Conservation (phyloP, 2,888 invertebrate genomes). For the Teleogryllus oceanicus region DNA sequence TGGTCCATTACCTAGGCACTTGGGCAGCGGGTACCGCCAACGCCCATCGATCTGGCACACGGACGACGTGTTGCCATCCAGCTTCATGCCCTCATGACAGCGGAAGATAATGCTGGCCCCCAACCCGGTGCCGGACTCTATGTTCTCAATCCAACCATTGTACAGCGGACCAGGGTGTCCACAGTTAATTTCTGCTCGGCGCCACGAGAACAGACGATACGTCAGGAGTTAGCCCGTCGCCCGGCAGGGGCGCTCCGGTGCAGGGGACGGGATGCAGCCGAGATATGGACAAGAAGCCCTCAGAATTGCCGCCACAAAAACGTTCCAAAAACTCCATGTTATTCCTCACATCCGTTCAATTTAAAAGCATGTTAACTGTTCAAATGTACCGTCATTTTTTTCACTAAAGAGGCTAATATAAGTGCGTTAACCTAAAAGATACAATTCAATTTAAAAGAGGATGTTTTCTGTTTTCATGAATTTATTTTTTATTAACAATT, state of each 20-base stretch:
- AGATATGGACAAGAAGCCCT: background rate
- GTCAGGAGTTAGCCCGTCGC: constrained; percentile 19
- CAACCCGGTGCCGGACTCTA: constrained; percentile 81
- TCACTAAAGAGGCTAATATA: too few relatives aligned
- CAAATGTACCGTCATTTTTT: too few relatives aligned
- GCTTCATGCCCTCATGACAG: constrained; percentile 87
- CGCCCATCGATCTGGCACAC: constrained; percentile 91
- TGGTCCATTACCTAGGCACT: constrained; percentile 71
- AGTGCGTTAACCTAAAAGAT: too few relatives aligned
- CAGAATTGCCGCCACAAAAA: too few relatives aligned
- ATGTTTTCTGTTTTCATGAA: too few relatives aligned
- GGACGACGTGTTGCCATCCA: constrained; percentile 82
- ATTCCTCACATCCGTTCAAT: too few relatives aligned
- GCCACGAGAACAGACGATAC: constrained; percentile 35
- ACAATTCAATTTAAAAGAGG: too few relatives aligned
- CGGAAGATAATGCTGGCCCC: constrained; percentile 91
- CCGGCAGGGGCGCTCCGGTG: background rate
- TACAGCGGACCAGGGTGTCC: constrained; percentile 88
- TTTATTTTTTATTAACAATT: too few relatives aligned
- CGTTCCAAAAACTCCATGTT: too few relatives aligned
- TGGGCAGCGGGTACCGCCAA: constrained; percentile 91
- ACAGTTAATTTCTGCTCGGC: constrained; percentile 87
- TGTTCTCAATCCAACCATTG: constrained; percentile 94
- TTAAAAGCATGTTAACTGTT: too few relatives aligned
- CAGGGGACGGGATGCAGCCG: background rate